Evolutionary conservation across 2,888 invertebrate species (phyloP).

Genomic region (Rhogogaster chlorosoma): DNA sequence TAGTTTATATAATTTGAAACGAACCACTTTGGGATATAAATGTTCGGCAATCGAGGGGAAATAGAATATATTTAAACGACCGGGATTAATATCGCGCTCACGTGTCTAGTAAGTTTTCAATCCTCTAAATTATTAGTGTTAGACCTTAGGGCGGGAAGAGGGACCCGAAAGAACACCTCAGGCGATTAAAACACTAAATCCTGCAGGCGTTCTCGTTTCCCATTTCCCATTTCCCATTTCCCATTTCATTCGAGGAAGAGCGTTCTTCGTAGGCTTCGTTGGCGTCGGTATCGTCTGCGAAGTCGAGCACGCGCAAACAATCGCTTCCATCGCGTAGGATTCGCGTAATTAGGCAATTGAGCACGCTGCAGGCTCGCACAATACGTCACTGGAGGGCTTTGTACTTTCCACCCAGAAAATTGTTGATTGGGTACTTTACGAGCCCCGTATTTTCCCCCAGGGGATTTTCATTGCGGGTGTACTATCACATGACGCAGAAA

Average conservation of each 20-base stretch:
- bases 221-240: constrained; percentile 19
- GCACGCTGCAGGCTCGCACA: constrained; percentile 32
- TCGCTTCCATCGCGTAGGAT: constrained; percentile 22
- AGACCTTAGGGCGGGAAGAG: constrained; percentile 8
- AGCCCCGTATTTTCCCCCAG: neutral
- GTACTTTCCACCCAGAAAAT: constrained; percentile 16
- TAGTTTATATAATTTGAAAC: neutral
- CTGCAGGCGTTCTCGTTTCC: constrained; percentile 13
- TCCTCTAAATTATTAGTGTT: constrained; percentile 36
- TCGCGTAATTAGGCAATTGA: constrained; percentile 44
- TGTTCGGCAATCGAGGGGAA: neutral
- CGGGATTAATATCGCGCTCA: constrained; percentile 37
- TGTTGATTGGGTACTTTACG: constrained; percentile 40
- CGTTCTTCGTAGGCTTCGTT: constrained; percentile 4
- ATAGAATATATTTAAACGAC: constrained; percentile 8
- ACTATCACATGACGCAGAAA: constrained; percentile 18
- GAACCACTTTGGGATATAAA: neutral
- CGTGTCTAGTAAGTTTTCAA: constrained; percentile 38
- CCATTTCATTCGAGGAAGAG: constrained; percentile 33
- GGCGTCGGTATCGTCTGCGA: neutral
- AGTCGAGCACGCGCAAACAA: constrained; percentile 35
- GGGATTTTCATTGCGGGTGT: constrained; percentile 19
- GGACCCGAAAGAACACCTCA: constrained; percentile 42
- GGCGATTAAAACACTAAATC: constrained; percentile 47
- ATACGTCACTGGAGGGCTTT: constrained; percentile 37